These are phyloP conservation scores for Polypterus senegalus DNA, from an alignment of 2,113 vertebrate species.

Conservation along the genomic window DNA sequence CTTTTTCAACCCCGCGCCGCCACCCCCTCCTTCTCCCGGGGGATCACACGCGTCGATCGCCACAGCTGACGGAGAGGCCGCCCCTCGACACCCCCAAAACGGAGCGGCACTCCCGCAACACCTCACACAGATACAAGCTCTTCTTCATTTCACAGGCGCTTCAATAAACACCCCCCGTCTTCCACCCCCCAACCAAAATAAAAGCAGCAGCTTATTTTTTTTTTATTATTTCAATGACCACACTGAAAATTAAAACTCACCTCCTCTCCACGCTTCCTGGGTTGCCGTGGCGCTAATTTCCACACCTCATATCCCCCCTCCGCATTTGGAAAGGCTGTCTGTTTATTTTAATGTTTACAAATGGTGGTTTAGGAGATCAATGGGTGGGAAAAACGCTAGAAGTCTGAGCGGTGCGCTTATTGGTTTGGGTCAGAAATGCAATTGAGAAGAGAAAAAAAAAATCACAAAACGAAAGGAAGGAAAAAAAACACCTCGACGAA, in stretches of 20 bases:
- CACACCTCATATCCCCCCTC: slow-evolving; percentile 26
- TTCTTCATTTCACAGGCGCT: too few species aligned
- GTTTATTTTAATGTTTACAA: slow-evolving; percentile 36
- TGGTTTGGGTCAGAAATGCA: background rate
- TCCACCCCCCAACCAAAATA: too few species aligned
- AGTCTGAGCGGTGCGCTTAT: slow-evolving; percentile 7
- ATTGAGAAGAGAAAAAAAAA: slow-evolving; percentile 9
- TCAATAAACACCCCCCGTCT: too few species aligned
- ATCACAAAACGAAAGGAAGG: slow-evolving; percentile 1
- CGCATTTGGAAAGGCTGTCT: slow-evolving; percentile 17
- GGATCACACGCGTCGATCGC: too few species aligned
- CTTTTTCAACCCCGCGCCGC: too few species aligned
- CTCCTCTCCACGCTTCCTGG: slow-evolving; percentile 28
- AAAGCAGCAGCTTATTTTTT: too few species aligned
- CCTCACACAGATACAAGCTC: too few species aligned
- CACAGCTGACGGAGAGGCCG: too few species aligned
- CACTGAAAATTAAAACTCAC: slow-evolving; percentile 26
- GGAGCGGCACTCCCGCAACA: too few species aligned
- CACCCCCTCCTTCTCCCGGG: too few species aligned
- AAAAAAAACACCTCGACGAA: background rate
- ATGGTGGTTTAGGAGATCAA: slow-evolving; percentile 14
- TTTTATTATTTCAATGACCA: too few species aligned
- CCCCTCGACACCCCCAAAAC: too few species aligned
- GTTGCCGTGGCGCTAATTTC: slow-evolving; percentile 23
- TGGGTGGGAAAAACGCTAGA: background rate